phyloP scores from a whole-genome alignment of 2,888 invertebrate species.

The Athalia circularis region DNA sequence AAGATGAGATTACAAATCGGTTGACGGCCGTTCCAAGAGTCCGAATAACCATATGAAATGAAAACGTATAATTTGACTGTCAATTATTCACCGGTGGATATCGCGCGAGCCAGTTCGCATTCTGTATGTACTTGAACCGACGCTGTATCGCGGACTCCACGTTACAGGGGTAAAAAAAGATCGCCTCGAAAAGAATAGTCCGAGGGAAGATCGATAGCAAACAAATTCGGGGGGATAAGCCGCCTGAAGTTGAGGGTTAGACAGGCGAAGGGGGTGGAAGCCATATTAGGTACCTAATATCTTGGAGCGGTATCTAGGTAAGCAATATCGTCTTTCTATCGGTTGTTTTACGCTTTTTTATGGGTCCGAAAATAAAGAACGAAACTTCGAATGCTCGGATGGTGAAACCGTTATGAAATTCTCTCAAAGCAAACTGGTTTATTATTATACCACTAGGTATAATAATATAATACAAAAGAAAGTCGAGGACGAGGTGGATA shows the following conservation, averaged over 20 bases:
- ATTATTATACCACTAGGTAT: background rate
- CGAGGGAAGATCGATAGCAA: constrained; percentile 32
- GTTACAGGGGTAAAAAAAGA: background rate
- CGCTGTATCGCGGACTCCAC: background rate
- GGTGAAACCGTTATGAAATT: constrained; percentile 23
- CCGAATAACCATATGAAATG: no score
- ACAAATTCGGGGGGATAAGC: constrained; percentile 41
- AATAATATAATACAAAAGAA: constrained; percentile 16
- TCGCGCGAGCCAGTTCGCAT: no score
- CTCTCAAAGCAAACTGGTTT: constrained; percentile 6
- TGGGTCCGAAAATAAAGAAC: constrained; percentile 10
- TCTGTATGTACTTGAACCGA: background rate
- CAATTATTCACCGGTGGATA: no score
- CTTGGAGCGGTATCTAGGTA: constrained; percentile 17
- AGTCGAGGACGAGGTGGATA: constrained; percentile 11
- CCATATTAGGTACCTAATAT: constrained; percentile 20
- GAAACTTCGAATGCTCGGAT: background rate
- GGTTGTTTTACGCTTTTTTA: constrained; percentile 24
- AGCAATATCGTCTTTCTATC: constrained; percentile 27
- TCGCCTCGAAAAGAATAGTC: background rate
- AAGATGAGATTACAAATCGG: no score
- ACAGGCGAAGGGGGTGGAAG: constrained; percentile 9
- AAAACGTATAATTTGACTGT: no score
- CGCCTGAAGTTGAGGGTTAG: background rate
- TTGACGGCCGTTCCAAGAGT: no score